phyloP scores from a whole-genome alignment of 2,888 invertebrate species.

The Perizoma affinitatum region DNA sequence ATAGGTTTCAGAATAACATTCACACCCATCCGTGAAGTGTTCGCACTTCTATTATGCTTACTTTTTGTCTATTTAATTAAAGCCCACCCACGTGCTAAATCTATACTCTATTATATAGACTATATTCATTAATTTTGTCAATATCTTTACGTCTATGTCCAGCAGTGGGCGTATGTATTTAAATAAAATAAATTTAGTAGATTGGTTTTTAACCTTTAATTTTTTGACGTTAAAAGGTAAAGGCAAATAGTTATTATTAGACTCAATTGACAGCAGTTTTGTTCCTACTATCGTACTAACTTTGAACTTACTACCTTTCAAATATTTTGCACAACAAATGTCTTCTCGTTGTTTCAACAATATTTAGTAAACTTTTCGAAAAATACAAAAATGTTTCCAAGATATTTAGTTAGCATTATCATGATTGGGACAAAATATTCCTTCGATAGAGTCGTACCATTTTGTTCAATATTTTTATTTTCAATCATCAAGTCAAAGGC shows the following conservation, averaged over 20 bases:
- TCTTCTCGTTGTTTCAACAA: too few species aligned
- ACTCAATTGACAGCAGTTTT: too few species aligned
- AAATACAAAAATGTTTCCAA: neutral
- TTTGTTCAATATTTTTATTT: slow-evolving; percentile 13
- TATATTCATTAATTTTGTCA: slow-evolving; percentile 1
- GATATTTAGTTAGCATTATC: slow-evolving; percentile 12
- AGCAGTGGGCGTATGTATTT: neutral
- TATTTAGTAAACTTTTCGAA: too few species aligned
- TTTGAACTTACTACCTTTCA: too few species aligned
- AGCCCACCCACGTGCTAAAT: slow-evolving; percentile 33
- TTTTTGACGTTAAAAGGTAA: too few species aligned
- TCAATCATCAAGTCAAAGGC: slow-evolving; percentile 19
- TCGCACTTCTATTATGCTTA: slow-evolving; percentile 27
- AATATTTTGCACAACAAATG: too few species aligned
- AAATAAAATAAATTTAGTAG: too few species aligned
- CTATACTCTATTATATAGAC: slow-evolving; percentile 16
- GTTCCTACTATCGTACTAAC: too few species aligned
- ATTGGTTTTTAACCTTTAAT: too few species aligned
- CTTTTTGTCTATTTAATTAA: slow-evolving; percentile 35
- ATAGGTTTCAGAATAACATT: slow-evolving; percentile 23
- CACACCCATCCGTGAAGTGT: slow-evolving; percentile 30
- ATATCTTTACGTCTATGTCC: neutral
- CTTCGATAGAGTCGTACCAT: slow-evolving; percentile 2
- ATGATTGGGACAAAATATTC: slow-evolving; percentile 12
- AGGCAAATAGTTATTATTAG: too few species aligned